Base-by-base conservation (phyloP, 2,888 invertebrate species). In the Blastobasis lacticolella region DNA sequence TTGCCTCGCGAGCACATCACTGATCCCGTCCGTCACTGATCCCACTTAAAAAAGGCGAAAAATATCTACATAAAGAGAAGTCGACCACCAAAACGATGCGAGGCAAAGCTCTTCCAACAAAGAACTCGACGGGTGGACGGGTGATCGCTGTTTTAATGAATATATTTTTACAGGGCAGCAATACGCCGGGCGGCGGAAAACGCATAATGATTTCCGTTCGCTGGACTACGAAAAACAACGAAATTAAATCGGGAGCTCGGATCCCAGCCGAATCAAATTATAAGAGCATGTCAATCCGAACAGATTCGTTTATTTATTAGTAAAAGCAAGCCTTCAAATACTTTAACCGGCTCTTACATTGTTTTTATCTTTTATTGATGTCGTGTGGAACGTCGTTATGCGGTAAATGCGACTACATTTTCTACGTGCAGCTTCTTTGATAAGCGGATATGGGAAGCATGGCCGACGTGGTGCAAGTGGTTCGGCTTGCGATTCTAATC, bases 151-250 rank as follows among this genome's bases (percentile, higher is more conserved):
- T 77, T 81, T 86, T 75, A 81, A 84, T 86, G 80, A 83, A 83
- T 83, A 82, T 63, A 80, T 82, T 83, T 82, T 81, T 75, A 82
- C 80, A 79, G 76, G 73, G 70, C 77, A 73, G 58, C 71, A 77
- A 71, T 76, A 81, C 75, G 71, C 64, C 67, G 73, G 63, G 68
- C 77, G 71, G 71, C 83, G 83, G 83, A 82, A 84, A 87, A 76
- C 78, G 87, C 78, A 86, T 88, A 87, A 88, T 86, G 80, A 87
- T 76, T 86, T 87, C 86, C 86, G 83, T 66, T 75, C 71, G 68
- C 55, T 70, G 68, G 72, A 72, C 76, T 71, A 69, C 74, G 75
- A 80, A 79, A 78, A 81, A 77, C 76, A 75, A 74, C 73, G 61
- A 81, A 81, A 82, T 79, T 77, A 80, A 81, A 81, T 78, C 67